These are phyloP conservation scores for Lasioglossum lativentre DNA, from an alignment of 2,888 invertebrate genomes.

Conservation along the genomic window DNA sequence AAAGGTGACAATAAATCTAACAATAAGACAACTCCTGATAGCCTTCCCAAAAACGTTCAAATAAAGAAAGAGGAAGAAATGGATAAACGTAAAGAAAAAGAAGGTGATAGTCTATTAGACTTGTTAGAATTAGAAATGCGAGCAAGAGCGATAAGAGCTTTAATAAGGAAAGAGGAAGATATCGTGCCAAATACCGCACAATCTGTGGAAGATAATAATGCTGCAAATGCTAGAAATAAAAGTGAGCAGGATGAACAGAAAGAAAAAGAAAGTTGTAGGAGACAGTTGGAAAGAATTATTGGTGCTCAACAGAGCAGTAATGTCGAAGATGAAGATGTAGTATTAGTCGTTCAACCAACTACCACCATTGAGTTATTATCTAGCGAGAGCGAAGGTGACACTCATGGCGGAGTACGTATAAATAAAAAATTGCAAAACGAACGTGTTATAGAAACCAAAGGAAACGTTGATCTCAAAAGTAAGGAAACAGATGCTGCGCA, in stretches of 20 bases:
- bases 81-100: slow-evolving; percentile 75
- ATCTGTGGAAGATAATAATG: slow-evolving; percentile 37
- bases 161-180: slow-evolving; percentile 84
- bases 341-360: slow-evolving; percentile 81
- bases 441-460: slow-evolving; percentile 54
- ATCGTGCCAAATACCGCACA: slow-evolving; percentile 71
- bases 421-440: slow-evolving; percentile 69
- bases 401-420: slow-evolving; percentile 46
- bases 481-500: slow-evolving; percentile 20
- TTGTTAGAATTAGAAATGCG: slow-evolving; percentile 87
- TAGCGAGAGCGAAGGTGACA: slow-evolving; percentile 79
- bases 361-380: slow-evolving; percentile 82
- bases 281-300: slow-evolving; percentile 75
- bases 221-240: slow-evolving; percentile 56
- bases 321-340: slow-evolving; percentile 82
- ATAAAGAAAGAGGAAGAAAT: slow-evolving; percentile 75
- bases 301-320: slow-evolving; percentile 69
- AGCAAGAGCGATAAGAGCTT: slow-evolving; percentile 86
- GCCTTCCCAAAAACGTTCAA: slow-evolving; percentile 62
- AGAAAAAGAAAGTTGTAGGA: slow-evolving; percentile 63
- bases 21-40: slow-evolving; percentile 46
- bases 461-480: slow-evolving; percentile 29
- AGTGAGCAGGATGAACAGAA: slow-evolving; percentile 67
- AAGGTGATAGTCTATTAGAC: slow-evolving; percentile 85
- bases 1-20: slow-evolving; percentile 61